phyloP scores from a whole-genome alignment of 2,113 vertebrate species.

The Cyprinodon tularosa region DNA sequence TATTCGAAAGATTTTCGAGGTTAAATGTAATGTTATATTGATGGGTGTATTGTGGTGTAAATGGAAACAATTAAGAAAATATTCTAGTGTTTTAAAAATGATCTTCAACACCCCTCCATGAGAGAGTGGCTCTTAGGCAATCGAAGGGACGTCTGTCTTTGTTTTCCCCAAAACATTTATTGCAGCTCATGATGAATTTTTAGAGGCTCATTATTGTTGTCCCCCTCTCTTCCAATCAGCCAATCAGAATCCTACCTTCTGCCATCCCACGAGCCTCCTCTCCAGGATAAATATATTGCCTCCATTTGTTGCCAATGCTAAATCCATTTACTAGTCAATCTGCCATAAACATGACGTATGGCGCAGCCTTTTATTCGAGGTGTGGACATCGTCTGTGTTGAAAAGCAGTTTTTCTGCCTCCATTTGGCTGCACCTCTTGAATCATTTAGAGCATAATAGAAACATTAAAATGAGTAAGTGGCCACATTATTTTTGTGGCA shows the following conservation, averaged over 20 bases:
- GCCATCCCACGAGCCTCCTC: conserved; percentile 38
- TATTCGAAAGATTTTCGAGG: not conserved
- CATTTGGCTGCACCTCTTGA: conserved; percentile 47
- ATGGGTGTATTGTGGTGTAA: not conserved
- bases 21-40: not conserved
- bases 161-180: conserved; percentile 23
- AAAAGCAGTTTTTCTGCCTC: conserved; percentile 47
- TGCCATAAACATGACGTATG: conserved; percentile 58
- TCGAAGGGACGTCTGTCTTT: not conserved
- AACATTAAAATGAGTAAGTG: conserved; percentile 69
- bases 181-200: conserved; percentile 31
- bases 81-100: not conserved
- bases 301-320: conserved; percentile 56
- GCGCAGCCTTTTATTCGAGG: conserved; percentile 16
- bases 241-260: conserved; percentile 34
- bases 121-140: not conserved
- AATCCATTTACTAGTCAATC: conserved; percentile 64
- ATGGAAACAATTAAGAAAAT: not conserved
- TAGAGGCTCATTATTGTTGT: conserved; percentile 2
- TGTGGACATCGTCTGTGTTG: conserved; percentile 43
- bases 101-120: not conserved
- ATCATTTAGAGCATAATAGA: conserved; percentile 56
- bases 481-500: conserved; percentile 45
- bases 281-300: conserved; percentile 47
- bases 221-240: conserved; percentile 26